Percentiles rank a stretch among this genome's conserved stretches.
These are phyloP conservation scores for Archaeoteleia sp. DNA, from an alignment of 2,888 invertebrate genomes.

Conservation along the genomic window DNA sequence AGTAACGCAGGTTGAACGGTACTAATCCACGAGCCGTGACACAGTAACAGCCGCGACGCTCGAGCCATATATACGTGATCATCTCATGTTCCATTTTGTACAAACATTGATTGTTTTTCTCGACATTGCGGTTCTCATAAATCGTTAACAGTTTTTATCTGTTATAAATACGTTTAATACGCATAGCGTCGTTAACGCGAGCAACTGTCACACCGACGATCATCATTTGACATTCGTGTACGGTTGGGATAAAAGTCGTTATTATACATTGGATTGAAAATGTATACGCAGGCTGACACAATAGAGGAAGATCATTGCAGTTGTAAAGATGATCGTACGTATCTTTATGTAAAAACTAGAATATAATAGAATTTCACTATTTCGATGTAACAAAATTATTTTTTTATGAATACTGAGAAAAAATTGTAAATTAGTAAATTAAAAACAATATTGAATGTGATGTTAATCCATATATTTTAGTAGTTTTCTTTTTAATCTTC, in stretches of 20 bases:
- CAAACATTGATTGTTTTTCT: slow-evolving; percentile 15
- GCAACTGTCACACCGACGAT: no score
- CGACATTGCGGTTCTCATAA: slow-evolving; percentile 12
- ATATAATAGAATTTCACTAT: no score
- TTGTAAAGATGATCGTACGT: slow-evolving; percentile 42
- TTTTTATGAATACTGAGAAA: no score
- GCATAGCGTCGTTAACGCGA: no score
- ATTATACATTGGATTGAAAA: slow-evolving; percentile 10
- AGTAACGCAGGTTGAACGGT: slow-evolving; percentile 50
- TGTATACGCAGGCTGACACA: slow-evolving; percentile 51
- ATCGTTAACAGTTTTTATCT: not conserved
- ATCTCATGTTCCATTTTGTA: slow-evolving; percentile 30
- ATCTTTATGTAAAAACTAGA: no score
- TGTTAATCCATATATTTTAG: no score
- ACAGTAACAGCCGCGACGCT: slow-evolving; percentile 46
- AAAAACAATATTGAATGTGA: no score
- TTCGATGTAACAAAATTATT: no score
- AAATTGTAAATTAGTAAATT: no score
- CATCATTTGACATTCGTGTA: no score
- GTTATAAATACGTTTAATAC: no score
- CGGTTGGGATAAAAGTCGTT: not conserved
- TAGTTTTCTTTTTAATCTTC: no score
- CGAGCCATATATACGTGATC: slow-evolving; percentile 6
- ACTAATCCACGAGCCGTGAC: slow-evolving; percentile 50
- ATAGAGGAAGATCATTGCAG: slow-evolving; percentile 48